phyloP scores from a whole-genome alignment of 2,888 invertebrate genomes.

The Drosophila meridiana region DNA sequence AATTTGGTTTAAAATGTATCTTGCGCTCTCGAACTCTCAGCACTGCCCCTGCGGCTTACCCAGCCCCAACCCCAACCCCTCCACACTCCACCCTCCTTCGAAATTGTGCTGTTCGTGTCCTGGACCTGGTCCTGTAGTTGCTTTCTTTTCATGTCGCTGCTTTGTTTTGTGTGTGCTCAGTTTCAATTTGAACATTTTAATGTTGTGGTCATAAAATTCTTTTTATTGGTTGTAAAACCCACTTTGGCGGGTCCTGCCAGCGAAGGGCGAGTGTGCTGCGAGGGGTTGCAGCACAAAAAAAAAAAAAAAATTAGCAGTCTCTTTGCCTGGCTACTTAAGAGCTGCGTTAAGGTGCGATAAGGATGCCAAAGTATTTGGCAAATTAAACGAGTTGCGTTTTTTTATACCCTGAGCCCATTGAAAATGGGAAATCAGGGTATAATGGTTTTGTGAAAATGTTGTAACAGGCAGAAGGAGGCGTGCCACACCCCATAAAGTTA shows the following conservation, averaged over 20 bases:
- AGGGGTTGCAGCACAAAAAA: slow-evolving; percentile 1
- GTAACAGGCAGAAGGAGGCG: no score
- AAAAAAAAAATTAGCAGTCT: slow-evolving; percentile 70
- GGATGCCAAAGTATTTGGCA: slow-evolving; percentile 70
- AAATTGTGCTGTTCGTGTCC: slow-evolving; percentile 22
- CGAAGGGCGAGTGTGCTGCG: no score
- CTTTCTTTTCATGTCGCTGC: slow-evolving; percentile 47
- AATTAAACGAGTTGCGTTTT: slow-evolving; percentile 62
- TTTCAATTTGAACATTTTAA: slow-evolving; percentile 78
- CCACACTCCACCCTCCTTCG: neutral
- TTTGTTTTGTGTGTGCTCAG: slow-evolving; percentile 75
- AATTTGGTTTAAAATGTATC: slow-evolving; percentile 78
- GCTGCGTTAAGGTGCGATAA: slow-evolving; percentile 74
- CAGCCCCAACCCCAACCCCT: neutral
- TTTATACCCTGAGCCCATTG: no score
- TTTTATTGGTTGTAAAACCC: slow-evolving; percentile 77
- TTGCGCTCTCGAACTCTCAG: slow-evolving; percentile 31
- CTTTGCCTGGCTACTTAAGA: slow-evolving; percentile 66
- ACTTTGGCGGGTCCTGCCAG: slow-evolving; percentile 34
- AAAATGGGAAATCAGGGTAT: no score
- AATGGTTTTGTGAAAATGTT: no score
- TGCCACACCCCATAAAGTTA: no score
- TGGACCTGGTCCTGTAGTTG: slow-evolving; percentile 43
- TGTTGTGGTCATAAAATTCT: slow-evolving; percentile 80
- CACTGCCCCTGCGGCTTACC: slow-evolving; percentile 1